These are phyloP conservation scores for Aromia moschata DNA, from an alignment of 2,888 invertebrate genomes.

Conservation along the genomic window DNA sequence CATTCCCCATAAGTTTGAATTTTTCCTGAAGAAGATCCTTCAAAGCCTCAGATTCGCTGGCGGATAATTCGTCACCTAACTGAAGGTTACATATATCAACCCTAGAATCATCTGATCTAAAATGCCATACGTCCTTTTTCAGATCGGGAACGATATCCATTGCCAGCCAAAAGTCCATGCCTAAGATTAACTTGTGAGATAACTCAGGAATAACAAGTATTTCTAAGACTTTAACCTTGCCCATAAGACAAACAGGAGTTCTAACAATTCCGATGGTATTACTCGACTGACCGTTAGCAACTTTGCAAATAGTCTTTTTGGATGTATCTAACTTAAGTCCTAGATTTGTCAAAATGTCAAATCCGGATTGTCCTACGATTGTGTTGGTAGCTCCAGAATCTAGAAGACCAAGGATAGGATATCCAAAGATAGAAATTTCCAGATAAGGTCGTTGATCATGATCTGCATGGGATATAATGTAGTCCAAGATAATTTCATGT, in stretches of 20 bases:
- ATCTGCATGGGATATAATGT: not conserved
- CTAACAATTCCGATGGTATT: not conserved
- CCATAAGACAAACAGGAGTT: not conserved
- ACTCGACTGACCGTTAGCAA: not conserved
- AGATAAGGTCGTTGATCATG: slow-evolving; percentile 1
- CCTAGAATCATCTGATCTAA: not conserved
- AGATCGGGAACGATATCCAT: not conserved
- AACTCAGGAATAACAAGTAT: not conserved
- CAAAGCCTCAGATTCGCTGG: not conserved
- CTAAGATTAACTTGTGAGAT: not conserved
- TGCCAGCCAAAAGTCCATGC: not conserved
- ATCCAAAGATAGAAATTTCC: not conserved
- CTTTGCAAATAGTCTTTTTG: not conserved
- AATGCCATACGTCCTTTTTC: not conserved
- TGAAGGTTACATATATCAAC: not conserved
- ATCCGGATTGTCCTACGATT: not conserved
- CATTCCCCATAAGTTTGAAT: not conserved
- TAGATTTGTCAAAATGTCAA: not conserved
- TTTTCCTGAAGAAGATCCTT: not conserved
- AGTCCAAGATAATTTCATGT: not conserved
- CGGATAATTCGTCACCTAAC: not conserved
- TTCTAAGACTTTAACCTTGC: not conserved
- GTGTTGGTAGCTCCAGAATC: not conserved
- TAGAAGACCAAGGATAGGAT: not conserved
- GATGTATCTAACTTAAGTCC: not conserved